Percentiles rank a stretch among this genome's conserved stretches.
Conservation (phyloP, 2,888 invertebrate species). For the Achlya flavicornis region DNA sequence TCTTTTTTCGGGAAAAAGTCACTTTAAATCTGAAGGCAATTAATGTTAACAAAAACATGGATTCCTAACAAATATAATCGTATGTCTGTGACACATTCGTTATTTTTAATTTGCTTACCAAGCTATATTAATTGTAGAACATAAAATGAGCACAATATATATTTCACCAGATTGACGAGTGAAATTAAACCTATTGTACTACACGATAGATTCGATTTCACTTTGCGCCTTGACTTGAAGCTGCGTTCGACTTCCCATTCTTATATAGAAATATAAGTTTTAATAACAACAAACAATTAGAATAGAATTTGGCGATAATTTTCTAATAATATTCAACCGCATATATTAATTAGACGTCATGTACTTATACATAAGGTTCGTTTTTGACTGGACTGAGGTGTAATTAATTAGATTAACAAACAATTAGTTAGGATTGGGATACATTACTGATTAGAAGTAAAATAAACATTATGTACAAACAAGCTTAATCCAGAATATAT, state of each 20-base stretch:
- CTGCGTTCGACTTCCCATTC: no score
- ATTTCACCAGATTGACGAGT: slow-evolving; percentile 16
- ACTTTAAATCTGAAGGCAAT: no score
- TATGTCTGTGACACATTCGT: slow-evolving; percentile 44
- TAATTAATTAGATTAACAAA: background rate
- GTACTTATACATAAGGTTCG: background rate
- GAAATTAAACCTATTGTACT: no score
- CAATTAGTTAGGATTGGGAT: background rate
- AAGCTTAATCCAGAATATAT: no score
- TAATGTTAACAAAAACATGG: background rate
- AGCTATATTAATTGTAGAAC: background rate
- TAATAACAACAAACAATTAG: background rate
- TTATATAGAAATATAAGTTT: background rate
- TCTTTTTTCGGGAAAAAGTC: no score
- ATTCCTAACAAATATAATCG: slow-evolving; percentile 23
- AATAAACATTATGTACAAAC: background rate
- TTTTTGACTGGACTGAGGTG: background rate
- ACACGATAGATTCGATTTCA: slow-evolving; percentile 4
- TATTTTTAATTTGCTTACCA: slow-evolving; percentile 14
- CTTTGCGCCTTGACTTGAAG: background rate
- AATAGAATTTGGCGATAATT: background rate
- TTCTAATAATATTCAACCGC: background rate
- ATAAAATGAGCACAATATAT: slow-evolving; percentile 13
- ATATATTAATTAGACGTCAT: background rate
- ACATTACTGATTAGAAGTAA: background rate